phyloP scores from a whole-genome alignment of 2,113 vertebrate genomes.

The Siniperca chuatsi region DNA sequence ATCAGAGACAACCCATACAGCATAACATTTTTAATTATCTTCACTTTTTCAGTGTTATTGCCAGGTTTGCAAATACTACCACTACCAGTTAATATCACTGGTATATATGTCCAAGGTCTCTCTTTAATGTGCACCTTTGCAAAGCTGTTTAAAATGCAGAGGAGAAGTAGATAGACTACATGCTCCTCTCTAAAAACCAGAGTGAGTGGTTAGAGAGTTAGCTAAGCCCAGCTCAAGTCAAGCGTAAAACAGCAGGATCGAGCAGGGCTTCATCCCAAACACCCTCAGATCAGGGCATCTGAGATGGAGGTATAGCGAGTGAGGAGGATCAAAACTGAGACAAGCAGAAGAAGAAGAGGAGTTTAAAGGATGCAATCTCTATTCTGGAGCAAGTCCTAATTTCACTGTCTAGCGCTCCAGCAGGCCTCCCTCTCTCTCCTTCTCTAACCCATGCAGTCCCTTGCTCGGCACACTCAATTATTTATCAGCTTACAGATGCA shows the following conservation, averaged over 20 bases:
- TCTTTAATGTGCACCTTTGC: background rate
- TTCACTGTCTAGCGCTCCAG: slow-evolving; percentile 61
- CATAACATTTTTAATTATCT: background rate
- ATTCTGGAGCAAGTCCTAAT: slow-evolving; percentile 58
- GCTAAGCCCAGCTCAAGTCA: background rate
- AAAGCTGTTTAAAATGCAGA: background rate
- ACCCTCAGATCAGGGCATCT: slow-evolving; percentile 16
- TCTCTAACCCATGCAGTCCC: slow-evolving; percentile 69
- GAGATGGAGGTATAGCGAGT: slow-evolving; percentile 1
- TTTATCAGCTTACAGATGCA: slow-evolving; percentile 74
- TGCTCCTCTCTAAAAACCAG: slow-evolving; percentile 1
- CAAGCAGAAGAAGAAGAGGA: slow-evolving; percentile 29
- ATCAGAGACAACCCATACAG: background rate
- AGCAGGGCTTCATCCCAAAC: background rate
- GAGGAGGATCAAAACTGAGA: slow-evolving; percentile 46
- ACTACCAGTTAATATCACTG: too few relatives aligned
- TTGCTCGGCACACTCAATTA: slow-evolving; percentile 78
- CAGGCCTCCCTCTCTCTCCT: slow-evolving; percentile 45
- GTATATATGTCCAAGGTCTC: background rate
- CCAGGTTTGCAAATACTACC: background rate
- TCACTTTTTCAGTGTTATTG: background rate
- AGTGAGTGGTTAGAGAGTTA: background rate
- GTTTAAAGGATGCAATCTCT: slow-evolving; percentile 58
- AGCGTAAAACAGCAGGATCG: background rate
- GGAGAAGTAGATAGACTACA: background rate